Evolutionary conservation across 2,113 vertebrate species (phyloP).

Genomic region (Cyphomyrus discorhynchus): DNA sequence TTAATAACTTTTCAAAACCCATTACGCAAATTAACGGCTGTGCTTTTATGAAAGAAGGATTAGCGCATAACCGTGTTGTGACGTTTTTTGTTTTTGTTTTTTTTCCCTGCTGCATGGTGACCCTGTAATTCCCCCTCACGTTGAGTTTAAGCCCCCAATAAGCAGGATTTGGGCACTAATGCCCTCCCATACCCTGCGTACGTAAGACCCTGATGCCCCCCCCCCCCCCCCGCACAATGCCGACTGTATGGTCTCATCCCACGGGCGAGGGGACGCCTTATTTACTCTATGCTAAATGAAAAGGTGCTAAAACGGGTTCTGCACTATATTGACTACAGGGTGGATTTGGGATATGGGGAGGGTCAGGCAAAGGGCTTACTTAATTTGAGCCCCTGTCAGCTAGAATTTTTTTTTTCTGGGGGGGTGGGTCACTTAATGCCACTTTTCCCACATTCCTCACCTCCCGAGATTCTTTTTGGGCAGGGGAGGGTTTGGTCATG

Average conservation of each 20-base stretch:
- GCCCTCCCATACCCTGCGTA: slow-evolving; percentile 68
- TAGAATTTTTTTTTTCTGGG: too few species aligned
- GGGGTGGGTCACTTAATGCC: neutral
- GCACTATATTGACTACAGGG: neutral
- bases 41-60: slow-evolving; percentile 9
- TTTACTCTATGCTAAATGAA: neutral
- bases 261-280: neutral
- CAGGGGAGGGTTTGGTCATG: neutral
- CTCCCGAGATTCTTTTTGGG: neutral
- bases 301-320: neutral
- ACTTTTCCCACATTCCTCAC: neutral
- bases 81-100: neutral
- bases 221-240: neutral
- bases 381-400: neutral
- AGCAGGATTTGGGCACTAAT: slow-evolving; percentile 62
- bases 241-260: neutral
- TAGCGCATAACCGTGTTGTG: slow-evolving; percentile 12
- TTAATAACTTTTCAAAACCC: neutral
- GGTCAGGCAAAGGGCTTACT: neutral
- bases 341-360: neutral
- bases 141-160: slow-evolving; percentile 18
- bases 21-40: neutral
- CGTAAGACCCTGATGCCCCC: neutral
- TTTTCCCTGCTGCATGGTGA: neutral
- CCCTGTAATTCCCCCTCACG: neutral